phyloP scores from a whole-genome alignment of 2,113 vertebrate species.

The Athene cunicularia region DNA sequence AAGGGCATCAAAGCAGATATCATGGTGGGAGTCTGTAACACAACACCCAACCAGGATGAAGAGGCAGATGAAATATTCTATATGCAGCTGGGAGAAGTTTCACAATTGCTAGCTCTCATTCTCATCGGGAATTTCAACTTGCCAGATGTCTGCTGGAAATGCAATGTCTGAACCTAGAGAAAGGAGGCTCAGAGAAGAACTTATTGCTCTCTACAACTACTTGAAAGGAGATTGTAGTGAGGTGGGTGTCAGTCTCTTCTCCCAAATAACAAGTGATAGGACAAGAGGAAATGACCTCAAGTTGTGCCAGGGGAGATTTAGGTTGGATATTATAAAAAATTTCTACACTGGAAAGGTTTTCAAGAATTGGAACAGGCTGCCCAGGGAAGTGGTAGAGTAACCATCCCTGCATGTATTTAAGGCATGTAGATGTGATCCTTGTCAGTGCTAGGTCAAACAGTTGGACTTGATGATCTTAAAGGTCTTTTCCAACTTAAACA shows the following conservation, averaged over 20 bases:
- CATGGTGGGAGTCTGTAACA: not conserved
- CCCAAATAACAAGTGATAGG: not conserved
- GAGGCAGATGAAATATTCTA: not conserved
- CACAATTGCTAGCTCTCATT: too few species aligned
- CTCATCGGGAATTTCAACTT: too few species aligned
- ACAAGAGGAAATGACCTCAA: not conserved
- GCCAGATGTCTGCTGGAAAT: too few species aligned
- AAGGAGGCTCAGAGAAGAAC: not conserved
- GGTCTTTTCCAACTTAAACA: not conserved
- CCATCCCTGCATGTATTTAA: not conserved
- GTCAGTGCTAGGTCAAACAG: not conserved
- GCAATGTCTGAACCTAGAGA: not conserved
- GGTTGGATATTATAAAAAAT: not conserved
- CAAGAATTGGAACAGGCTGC: not conserved
- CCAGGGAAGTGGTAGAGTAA: not conserved
- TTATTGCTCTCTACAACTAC: not conserved
- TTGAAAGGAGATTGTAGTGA: accelerated
- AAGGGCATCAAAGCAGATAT: too few species aligned
- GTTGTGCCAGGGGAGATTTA: not conserved
- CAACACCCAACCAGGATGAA: not conserved
- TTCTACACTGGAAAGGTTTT: not conserved
- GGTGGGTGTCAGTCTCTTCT: not conserved
- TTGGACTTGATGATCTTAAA: not conserved
- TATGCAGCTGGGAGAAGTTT: not conserved
- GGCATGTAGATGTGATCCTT: not conserved